Base-by-base conservation (phyloP, 2,797 vertebrate species). In the Hylomyscus alleni region DNA sequence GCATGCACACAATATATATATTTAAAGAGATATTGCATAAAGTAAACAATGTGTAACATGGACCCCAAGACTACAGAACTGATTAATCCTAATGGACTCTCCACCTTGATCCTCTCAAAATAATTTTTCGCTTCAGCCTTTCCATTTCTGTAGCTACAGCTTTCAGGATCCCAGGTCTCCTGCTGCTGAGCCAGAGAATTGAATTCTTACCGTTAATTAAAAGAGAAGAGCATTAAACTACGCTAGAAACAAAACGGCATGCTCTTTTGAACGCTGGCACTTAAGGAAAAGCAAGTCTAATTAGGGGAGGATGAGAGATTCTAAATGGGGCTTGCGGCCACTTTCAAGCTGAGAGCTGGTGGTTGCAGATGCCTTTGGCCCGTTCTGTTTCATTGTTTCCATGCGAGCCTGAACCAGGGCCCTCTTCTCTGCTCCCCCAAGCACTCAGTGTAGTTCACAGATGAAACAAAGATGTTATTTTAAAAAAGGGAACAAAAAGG, bases 261-360 rank as follows among this genome's bases (percentile, higher is more conserved):
- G 76, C 84, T 94, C 67, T 84, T 95, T 80, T 90, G 67, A 93
- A 75, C 44, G 37, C 26, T 40, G 60, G 26, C 87, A 83, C 87
- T 92, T 87, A 44, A 86, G 50, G 67, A 93, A 89, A 93, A 92
- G 84, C 54, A 73, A 86, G 62, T 78, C 90, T 96, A 89, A 92
- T 94, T 92, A 93, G 93, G 85, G 77, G 84, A 97, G 17, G 76
- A 78, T 54, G 78, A 93, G 77, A 62, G 72, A 60, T 73, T 92
- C 82, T 17, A 4, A 90, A 20, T 29, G 26, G 20, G 40, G 83
- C 90, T 89, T 90, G 95, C 40, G 81, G 93, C 58, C 65, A 15
- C 90, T 89, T 90, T 86, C 82, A 95, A 90, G 88, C 89, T 84
- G 31, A 89, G 58, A 77, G 47, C 58, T 37, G 34, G 44, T 80